phyloP scores from a whole-genome alignment of 2,113 vertebrate species.

The Nannospalax galili region DNA sequence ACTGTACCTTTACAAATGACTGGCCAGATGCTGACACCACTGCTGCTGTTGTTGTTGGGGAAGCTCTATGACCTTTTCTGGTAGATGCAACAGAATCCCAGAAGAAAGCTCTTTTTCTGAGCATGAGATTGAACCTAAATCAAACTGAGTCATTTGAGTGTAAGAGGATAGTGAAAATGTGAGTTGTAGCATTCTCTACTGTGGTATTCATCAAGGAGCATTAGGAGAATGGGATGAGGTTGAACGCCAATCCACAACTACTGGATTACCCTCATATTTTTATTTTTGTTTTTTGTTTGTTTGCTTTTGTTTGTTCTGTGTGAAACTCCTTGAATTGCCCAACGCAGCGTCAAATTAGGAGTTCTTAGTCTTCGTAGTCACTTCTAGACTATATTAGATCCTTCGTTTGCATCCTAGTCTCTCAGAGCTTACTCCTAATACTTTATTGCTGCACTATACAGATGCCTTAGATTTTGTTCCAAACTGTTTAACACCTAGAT shows the following conservation, averaged over 20 bases:
- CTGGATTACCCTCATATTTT: not conserved
- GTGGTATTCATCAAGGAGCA: not conserved
- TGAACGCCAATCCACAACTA: not conserved
- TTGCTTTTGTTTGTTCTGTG: not conserved
- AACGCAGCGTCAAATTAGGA: not conserved
- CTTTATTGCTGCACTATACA: not conserved
- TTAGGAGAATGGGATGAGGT: not conserved
- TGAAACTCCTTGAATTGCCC: too few species aligned
- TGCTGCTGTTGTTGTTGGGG: accelerated
- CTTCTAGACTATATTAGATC: not conserved
- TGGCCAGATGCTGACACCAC: not conserved
- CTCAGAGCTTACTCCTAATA: not conserved
- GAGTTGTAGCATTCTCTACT: not conserved
- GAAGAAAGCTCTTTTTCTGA: not conserved
- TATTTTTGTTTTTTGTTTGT: not conserved
- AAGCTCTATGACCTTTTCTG: not conserved
- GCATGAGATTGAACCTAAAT: not conserved
- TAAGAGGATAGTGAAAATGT: not conserved
- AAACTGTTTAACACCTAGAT: not conserved
- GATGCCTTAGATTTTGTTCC: not conserved
- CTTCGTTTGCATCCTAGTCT: not conserved
- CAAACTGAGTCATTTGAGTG: not conserved
- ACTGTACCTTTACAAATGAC: not conserved
- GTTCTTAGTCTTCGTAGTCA: not conserved
- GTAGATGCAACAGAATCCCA: not conserved